Evolutionary conservation across 2,113 vertebrate genomes (phyloP).

Genomic region (Pomatostomus ruficeps): DNA sequence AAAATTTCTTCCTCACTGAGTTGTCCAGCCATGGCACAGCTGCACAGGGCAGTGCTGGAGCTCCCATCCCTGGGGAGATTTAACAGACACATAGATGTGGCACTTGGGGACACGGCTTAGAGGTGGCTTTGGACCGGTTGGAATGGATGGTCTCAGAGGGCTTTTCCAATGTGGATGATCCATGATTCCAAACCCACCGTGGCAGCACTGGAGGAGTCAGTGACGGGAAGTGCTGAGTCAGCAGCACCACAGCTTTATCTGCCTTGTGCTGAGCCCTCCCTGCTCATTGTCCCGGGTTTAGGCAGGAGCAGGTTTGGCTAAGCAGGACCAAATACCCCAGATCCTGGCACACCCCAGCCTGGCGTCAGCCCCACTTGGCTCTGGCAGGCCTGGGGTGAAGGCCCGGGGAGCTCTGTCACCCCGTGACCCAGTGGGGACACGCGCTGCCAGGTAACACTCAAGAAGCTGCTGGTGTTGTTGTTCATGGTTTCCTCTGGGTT

Average conservation of each 20-base stretch:
- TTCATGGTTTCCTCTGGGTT: not conserved
- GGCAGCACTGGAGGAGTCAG: not conserved
- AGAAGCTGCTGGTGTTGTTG: not conserved
- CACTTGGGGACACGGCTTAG: not conserved
- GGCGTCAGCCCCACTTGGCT: not conserved
- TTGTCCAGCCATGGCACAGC: not conserved
- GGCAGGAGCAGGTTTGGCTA: not conserved
- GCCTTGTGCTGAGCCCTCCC: not conserved
- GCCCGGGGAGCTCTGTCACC: not conserved
- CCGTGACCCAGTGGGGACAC: fast-evolving
- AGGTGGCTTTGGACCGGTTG: not conserved
- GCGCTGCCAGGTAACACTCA: not conserved
- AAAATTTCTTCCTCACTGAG: not conserved
- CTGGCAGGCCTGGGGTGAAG: not conserved
- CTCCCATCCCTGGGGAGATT: not conserved
- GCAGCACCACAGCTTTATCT: not conserved
- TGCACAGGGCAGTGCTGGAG: not conserved
- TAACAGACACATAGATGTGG: fast-evolving
- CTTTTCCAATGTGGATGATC: not conserved
- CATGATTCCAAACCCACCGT: not conserved
- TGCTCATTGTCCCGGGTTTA: not conserved
- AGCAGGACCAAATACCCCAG: not conserved
- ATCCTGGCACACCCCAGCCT: not conserved
- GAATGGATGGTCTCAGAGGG: not conserved
- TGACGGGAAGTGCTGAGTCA: not conserved